These are phyloP conservation scores for Myiozetetes cayanensis DNA, from an alignment of 2,113 vertebrate genomes.

Conservation along the genomic window DNA sequence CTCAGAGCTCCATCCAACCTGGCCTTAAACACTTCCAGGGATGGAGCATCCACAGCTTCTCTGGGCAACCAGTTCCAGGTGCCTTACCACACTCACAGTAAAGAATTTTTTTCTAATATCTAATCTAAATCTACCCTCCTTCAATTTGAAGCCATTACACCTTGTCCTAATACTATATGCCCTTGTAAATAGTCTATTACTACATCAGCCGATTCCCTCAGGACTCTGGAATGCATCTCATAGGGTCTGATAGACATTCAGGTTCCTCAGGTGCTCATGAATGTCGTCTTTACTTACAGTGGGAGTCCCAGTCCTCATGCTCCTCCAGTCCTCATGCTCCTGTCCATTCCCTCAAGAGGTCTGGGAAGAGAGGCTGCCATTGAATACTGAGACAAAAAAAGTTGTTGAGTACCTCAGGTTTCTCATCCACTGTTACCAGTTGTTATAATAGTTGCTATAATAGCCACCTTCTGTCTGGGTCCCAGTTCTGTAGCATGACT, in stretches of 20 bases:
- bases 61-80: neutral
- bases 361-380: neutral
- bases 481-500: neutral
- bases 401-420: rapidly evolving
- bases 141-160: neutral
- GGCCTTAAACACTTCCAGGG: neutral
- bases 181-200: neutral
- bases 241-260: neutral
- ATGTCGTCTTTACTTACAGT: neutral
- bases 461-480: rapidly evolving
- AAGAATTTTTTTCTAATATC: neutral
- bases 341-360: neutral
- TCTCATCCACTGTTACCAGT: neutral
- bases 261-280: neutral
- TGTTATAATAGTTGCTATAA: rapidly evolving
- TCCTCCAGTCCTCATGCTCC: neutral
- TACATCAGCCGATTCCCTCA: neutral
- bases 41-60: no score
- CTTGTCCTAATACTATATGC: neutral
- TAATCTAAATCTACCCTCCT: neutral
- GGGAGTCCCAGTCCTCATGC: neutral
- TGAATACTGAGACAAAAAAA: neutral
- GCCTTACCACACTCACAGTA: neutral
- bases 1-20: neutral
- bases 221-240: neutral